phyloP scores from a whole-genome alignment of 2,888 invertebrate species.

The Portevinia maculata region DNA sequence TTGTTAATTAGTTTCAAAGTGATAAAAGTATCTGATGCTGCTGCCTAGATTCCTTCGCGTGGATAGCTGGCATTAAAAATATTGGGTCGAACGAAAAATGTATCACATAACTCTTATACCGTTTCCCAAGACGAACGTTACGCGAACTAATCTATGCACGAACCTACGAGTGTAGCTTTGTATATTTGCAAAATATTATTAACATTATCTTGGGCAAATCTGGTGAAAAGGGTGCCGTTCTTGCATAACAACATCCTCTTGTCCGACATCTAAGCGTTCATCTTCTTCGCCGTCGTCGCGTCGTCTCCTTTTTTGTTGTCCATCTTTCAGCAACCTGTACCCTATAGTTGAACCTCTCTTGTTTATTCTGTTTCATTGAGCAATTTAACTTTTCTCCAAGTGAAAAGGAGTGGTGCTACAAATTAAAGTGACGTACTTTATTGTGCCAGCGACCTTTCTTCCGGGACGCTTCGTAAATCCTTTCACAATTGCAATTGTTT shows the following conservation, averaged over 20 bases:
- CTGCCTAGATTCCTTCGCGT: conserved; percentile 8
- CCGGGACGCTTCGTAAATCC: conserved; percentile 61
- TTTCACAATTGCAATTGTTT: conserved; percentile 58
- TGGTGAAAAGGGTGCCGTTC: conserved; percentile 27
- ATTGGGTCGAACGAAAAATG: conserved; percentile 10
- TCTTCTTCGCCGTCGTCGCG: neutral
- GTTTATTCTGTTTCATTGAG: conserved; percentile 65
- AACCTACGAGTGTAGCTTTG: conserved; percentile 2
- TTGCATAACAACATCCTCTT: neutral
- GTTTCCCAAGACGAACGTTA: conserved; percentile 1
- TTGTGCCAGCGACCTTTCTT: conserved; percentile 52
- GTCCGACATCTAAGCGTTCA: conserved; percentile 3
- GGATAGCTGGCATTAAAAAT: conserved; percentile 1
- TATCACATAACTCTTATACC: conserved; percentile 37
- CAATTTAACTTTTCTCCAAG: conserved; percentile 58
- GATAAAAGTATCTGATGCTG: conserved; percentile 28
- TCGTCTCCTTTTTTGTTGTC: neutral
- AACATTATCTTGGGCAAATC: conserved; percentile 51
- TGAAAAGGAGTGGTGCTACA: conserved; percentile 55
- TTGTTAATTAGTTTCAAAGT: conserved; percentile 59
- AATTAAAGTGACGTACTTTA: conserved; percentile 68
- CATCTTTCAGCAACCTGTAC: conserved; percentile 1
- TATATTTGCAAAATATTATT: no score
- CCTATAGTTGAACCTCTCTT: conserved; percentile 17
- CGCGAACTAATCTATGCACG: neutral